A percentile compares a stretch with the other conserved stretches of the same genome.
These are phyloP conservation scores for Mugil cephalus DNA, from an alignment of 2,113 vertebrate genomes.

Conservation along the genomic window DNA sequence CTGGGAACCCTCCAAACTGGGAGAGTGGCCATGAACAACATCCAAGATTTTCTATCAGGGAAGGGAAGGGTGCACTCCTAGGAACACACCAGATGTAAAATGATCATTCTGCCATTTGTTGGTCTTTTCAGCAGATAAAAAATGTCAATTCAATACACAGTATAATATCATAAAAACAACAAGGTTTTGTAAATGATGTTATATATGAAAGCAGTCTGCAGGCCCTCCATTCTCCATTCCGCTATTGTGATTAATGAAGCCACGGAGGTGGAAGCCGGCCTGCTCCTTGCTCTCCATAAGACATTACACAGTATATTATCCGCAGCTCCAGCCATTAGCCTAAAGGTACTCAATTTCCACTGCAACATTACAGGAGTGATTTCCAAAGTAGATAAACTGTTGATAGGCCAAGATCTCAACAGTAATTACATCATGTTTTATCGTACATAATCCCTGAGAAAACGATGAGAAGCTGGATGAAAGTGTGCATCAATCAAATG, in stretches of 20 bases:
- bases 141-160: no score
- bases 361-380: constrained; percentile 51
- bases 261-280: constrained; percentile 11
- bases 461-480: constrained; percentile 74
- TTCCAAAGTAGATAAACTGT: constrained; percentile 73
- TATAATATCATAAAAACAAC: no score
- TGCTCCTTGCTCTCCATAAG: constrained; percentile 24
- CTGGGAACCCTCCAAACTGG: no score
- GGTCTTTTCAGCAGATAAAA: no score
- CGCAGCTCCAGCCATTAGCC: constrained; percentile 45
- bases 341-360: constrained; percentile 63
- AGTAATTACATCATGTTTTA: constrained; percentile 82
- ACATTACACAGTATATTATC: constrained; percentile 63
- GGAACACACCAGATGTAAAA: no score
- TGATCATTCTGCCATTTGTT: no score
- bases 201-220: no score
- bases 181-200: no score
- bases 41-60: no score
- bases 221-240: background rate
- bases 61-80: no score
- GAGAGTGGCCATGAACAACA: no score
- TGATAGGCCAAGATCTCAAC: constrained; percentile 72
- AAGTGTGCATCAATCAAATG: constrained; percentile 78
- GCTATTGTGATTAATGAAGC: constrained; percentile 8
- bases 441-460: constrained; percentile 74